Base-by-base conservation (phyloP, 2,888 invertebrate species). In the Epinotia nisella region DNA sequence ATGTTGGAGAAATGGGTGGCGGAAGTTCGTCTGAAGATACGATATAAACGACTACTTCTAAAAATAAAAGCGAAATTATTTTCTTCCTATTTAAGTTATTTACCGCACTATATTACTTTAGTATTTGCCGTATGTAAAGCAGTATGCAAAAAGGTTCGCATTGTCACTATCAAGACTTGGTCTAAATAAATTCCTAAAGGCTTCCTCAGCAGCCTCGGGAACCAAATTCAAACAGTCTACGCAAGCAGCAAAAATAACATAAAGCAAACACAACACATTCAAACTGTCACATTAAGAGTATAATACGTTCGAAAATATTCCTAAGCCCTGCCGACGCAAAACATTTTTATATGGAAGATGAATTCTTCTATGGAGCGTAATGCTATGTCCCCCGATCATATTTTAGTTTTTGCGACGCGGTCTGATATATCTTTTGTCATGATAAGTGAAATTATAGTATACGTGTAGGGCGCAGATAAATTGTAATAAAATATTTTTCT, bases 211-310 rank as follows among this genome's bases (percentile, higher is more conserved):
- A 19, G 17, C 7, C 35, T 13, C 13, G 9, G 64, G 19, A 19
- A n/a, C 55, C 21, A n/a, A 71, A 71, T 56, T 68, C 74, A 77
- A 77, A 77, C 70, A 68, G 56, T 29, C 3, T 45, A 75, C 35
- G 76, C 74, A 79, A 76, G 77, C 77, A 77, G 62, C 77, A 76
- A 77, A 76, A 76, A 76, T 77, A 77, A 80, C 78, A 78, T 82
- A 84, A 85, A 86, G 83, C 83, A 82, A 81, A 75, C 77, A 81
- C 83, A 82, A 86, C 85, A 87, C 83, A 89, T 91, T 88, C 87
- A 79, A 74, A 66, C 87, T 90, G 91, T 91, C 91, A 91, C 89
- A 91, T 91, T 91, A 91, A 79, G 82, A 78, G 75, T 81, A 85
- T 88, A 87, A 88, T 88, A 86, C 84, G 87, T 85, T 81, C 84